Conservation (phyloP, 2,113 vertebrate genomes). For the Nycticorax nycticorax region DNA sequence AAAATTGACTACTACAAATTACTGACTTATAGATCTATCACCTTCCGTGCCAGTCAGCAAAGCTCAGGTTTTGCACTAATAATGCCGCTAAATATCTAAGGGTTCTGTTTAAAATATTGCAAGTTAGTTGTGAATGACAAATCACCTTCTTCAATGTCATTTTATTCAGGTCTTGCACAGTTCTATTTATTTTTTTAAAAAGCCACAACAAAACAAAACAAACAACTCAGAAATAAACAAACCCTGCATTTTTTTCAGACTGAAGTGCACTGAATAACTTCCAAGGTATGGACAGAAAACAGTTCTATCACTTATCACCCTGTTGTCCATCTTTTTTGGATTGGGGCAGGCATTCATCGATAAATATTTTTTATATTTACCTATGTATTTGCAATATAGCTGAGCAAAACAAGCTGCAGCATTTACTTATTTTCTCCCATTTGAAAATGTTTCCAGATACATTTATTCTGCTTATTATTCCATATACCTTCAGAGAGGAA, state of each 20-base stretch:
- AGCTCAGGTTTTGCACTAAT: not conserved
- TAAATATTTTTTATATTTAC: not conserved
- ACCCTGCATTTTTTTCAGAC: not conserved
- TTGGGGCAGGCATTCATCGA: not conserved
- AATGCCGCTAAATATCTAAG: not conserved
- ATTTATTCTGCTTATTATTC: not conserved
- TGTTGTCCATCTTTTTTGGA: not conserved
- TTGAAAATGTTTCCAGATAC: constrained; percentile 6
- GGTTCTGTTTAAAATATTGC: not conserved
- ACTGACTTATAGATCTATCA: not conserved
- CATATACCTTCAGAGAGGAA: not conserved
- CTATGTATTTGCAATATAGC: not conserved
- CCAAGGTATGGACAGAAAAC: not conserved
- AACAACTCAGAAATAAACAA: not conserved
- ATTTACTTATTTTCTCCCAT: not conserved
- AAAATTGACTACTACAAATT: not conserved
- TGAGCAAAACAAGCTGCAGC: not conserved
- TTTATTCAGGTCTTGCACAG: not conserved
- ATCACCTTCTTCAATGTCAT: not conserved
- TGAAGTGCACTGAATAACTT: not conserved
- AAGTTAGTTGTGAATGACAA: not conserved
- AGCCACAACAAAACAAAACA: not conserved
- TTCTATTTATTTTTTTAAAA: not conserved
- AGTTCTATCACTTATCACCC: not conserved
- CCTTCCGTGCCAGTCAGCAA: not conserved